Percentiles rank a stretch among this genome's conserved stretches.
These are phyloP conservation scores for Odontocerum albicorne DNA, from an alignment of 2,888 invertebrate genomes.

Conservation along the genomic window DNA sequence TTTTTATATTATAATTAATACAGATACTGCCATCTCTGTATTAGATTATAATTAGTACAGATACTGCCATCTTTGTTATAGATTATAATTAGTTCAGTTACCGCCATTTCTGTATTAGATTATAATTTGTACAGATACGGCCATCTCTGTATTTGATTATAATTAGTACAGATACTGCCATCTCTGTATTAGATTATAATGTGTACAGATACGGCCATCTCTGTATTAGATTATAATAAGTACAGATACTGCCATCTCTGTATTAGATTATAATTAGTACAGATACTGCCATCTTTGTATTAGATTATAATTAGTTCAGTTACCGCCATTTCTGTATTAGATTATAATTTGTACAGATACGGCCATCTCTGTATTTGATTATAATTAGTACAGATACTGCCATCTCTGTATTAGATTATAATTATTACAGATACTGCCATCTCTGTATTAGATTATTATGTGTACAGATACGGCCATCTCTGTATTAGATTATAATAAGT, in stretches of 20 bases:
- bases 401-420: background rate
- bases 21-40: background rate
- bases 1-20: background rate
- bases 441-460: background rate
- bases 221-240: background rate
- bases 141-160: background rate
- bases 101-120: background rate
- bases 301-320: background rate
- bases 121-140: background rate
- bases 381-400: background rate
- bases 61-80: background rate
- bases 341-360: background rate
- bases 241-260: background rate
- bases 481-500: no score
- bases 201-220: background rate
- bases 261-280: background rate
- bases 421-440: background rate
- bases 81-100: background rate
- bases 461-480: no score
- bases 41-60: background rate
- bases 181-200: background rate
- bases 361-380: background rate
- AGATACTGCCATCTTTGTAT: background rate
- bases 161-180: background rate
- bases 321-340: background rate